Evolutionary conservation across 92 coral and sea anemone species (phyloP), one percentile per base, ranked within the genome.

Genomic region (Micromussa lordhowensis): DNA sequence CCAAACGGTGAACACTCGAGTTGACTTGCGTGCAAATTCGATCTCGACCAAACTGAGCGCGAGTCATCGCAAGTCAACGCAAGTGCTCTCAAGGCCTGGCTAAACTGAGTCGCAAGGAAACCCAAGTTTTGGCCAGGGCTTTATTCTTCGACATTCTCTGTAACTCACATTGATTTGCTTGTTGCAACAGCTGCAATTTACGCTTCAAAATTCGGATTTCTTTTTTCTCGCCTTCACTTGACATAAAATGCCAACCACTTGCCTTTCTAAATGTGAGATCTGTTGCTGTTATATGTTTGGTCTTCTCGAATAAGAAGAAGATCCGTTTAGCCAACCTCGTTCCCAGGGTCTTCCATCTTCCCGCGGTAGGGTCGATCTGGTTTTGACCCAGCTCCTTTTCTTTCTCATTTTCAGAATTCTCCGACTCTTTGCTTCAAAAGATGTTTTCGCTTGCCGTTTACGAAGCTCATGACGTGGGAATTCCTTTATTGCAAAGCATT

Each of bases 401-500:
- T 87, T 77, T 80, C 35, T 88, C 36, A 59, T 57, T 75, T 75
- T 24, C 81, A 97, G 99, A 97, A 75, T 83, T 81, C 75, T 93
- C 96, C 68, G 90, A 92, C 51, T 84, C 86, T 32, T 86, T 97
- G 78, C 94, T 97, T 31, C 94, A 91, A 81, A 97, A 95, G 91
- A 89, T 96, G 88, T 97, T 97, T 82, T 88, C 94, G 12, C 85
- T 94, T 26, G 92, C 98, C 3, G 96, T 96, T 19, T 88, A 94
- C 89, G 96, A 93, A 40, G 86, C 94, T 2, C 85, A 88, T 22
- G 96, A 95, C 58, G 95, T 95, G 14, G 96, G 93, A 77, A 63
- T 88, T 1, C 90, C 98, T 24, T 84, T 97, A 30, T 36, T 82
- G 51, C 88, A 88, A 83, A 96, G 95, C 28, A 34, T 95, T 19